Evolutionary conservation across 2,113 vertebrate species (phyloP).

Genomic region (Elachura formosa): DNA sequence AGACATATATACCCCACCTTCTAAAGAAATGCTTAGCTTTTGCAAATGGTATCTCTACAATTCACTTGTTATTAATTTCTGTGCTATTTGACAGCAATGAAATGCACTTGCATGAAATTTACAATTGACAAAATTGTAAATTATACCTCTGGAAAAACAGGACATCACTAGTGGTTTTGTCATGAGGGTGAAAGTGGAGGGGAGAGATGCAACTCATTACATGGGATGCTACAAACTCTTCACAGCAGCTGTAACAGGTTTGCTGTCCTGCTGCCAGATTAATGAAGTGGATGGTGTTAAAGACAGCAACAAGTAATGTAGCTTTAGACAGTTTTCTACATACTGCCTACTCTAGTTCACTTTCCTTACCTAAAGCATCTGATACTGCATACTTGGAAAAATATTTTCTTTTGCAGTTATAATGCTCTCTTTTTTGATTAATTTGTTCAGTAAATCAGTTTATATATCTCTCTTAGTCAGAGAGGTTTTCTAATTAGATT

Average conservation of each 20-base stretch:
- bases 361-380: neutral
- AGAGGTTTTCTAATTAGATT: neutral
- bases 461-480: neutral
- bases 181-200: neutral
- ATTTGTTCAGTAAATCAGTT: neutral
- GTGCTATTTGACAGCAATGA: neutral
- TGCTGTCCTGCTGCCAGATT: neutral
- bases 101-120: neutral
- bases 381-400: neutral
- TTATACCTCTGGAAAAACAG: neutral
- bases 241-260: neutral
- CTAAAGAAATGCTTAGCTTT: neutral
- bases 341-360: accelerated
- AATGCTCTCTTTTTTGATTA: neutral
- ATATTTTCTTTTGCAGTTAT: neutral
- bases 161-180: neutral
- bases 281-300: neutral
- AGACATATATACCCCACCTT: neutral
- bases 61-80: neutral
- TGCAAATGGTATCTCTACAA: neutral
- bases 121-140: neutral
- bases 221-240: neutral
- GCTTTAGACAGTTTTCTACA: neutral
- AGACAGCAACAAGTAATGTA: neutral
- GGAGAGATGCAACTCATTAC: neutral